These are phyloP conservation scores for Psilopsiagon aymara DNA, from an alignment of 2,113 vertebrate species.

Conservation along the genomic window DNA sequence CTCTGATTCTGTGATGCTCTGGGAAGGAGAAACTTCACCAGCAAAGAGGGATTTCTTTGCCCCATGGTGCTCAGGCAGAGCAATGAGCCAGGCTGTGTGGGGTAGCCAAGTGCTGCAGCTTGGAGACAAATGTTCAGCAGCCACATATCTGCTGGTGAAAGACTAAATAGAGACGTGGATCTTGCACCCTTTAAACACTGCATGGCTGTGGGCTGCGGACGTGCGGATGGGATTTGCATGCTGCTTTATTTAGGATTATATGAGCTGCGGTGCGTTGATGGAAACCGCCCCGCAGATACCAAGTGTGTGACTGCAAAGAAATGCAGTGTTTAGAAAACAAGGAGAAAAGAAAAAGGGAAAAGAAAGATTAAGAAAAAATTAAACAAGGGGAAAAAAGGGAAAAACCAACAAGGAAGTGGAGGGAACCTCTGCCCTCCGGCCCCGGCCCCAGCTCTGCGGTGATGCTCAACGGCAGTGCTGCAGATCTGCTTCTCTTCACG, in stretches of 20 bases:
- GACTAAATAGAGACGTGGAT: neutral
- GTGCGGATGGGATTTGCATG: neutral
- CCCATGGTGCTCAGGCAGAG: neutral
- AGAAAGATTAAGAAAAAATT: neutral
- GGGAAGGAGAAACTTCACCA: neutral
- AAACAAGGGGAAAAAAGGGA: no score
- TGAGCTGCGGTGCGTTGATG: neutral
- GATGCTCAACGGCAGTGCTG: neutral
- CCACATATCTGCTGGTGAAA: neutral
- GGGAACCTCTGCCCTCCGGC: neutral
- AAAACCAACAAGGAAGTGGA: neutral
- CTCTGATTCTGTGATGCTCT: neutral
- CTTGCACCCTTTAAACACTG: neutral
- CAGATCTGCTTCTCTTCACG: accelerated
- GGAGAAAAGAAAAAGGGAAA: neutral
- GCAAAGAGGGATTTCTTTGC: neutral
- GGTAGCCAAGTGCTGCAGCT: neutral
- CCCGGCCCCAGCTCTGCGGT: neutral
- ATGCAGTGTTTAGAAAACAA: neutral
- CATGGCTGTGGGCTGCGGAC: neutral
- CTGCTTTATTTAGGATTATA: neutral
- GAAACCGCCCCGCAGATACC: neutral
- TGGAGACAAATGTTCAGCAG: neutral
- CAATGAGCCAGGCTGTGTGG: accelerated
- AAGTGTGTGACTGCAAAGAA: neutral